Evolutionary conservation across 2,113 vertebrate species (phyloP).

Genomic region (Dromaius novaehollandiae): DNA sequence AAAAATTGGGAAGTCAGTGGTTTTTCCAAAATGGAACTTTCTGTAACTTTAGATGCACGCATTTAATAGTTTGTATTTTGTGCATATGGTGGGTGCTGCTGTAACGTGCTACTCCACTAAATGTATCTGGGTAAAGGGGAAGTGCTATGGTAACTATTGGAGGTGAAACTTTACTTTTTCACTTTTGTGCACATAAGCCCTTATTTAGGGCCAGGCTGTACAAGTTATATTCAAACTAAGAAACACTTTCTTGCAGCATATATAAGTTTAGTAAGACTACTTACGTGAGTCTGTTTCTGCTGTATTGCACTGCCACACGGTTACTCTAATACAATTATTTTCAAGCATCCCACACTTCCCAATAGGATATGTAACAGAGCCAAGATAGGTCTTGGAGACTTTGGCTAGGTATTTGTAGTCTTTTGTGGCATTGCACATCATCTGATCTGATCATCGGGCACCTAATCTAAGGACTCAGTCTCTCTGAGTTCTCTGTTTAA

Average conservation of each 20-base stretch:
- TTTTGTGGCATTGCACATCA: background rate
- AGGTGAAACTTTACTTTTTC: background rate
- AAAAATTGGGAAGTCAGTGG: background rate
- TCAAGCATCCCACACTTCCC: background rate
- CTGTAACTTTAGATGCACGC: background rate
- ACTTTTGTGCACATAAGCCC: background rate
- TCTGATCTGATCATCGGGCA: background rate
- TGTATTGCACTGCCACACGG: rapidly evolving
- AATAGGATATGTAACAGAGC: background rate
- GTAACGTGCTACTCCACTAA: background rate
- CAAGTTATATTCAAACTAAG: background rate
- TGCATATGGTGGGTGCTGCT: background rate
- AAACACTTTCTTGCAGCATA: background rate
- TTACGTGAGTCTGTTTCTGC: background rate
- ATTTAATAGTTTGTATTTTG: background rate
- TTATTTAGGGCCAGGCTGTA: background rate
- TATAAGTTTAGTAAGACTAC: background rate
- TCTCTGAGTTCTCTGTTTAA: background rate
- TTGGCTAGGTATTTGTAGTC: background rate
- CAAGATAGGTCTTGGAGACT: background rate
- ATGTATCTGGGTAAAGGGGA: background rate
- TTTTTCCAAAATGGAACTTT: background rate
- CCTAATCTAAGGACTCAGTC: background rate
- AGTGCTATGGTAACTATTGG: background rate
- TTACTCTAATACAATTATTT: background rate